These are phyloP conservation scores for Hypotaenidia philippensis DNA, from an alignment of 2,797 vertebrate species.

Conservation along the genomic window DNA sequence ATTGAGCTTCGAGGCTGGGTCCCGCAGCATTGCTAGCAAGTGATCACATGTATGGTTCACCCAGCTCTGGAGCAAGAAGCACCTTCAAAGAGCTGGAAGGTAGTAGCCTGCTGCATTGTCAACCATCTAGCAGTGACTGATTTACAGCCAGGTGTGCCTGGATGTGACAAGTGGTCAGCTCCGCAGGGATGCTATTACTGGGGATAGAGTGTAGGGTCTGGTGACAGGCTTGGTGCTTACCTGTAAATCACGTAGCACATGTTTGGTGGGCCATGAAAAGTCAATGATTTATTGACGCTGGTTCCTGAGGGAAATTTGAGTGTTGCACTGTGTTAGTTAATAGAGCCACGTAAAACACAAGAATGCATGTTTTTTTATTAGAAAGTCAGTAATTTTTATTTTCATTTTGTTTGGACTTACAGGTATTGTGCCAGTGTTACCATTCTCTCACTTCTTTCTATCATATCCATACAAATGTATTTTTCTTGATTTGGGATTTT, in stretches of 20 bases:
- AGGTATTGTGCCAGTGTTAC: not conserved
- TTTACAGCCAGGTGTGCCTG: not conserved
- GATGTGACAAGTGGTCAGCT: not conserved
- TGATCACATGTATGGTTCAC: fast-evolving
- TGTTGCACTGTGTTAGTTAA: not conserved
- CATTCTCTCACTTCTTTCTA: not conserved
- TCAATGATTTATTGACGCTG: not conserved
- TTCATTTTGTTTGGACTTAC: not conserved
- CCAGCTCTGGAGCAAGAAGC: not conserved
- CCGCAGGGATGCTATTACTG: fast-evolving
- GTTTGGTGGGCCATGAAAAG: not conserved
- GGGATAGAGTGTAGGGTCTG: not conserved
- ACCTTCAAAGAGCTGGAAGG: not conserved
- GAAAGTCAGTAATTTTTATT: not conserved
- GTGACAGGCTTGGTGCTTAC: not conserved
- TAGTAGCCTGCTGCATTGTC: not conserved
- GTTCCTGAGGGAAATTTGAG: not conserved
- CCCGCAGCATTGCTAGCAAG: fast-evolving
- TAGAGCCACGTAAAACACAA: not conserved
- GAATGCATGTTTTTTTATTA: not conserved
- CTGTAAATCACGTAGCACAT: not conserved
- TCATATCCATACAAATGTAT: not conserved
- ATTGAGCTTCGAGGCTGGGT: fast-evolving
- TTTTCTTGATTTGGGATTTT: not conserved
- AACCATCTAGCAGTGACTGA: not conserved